Evolutionary conservation across 2,888 invertebrate species (phyloP), one percentile per base, ranked within the genome.

Genomic region (Archips xylosteana): DNA sequence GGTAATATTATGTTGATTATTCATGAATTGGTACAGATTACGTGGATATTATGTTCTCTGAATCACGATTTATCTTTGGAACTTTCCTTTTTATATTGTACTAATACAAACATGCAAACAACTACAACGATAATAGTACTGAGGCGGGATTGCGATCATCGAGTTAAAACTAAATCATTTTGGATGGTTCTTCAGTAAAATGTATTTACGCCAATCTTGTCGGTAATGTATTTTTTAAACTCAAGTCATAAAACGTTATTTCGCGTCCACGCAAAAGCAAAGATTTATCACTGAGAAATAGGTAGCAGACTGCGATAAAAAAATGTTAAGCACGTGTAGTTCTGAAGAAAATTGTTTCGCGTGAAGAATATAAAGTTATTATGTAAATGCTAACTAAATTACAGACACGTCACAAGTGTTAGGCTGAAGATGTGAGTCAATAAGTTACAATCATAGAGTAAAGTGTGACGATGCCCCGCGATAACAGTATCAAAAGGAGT

Each of bases 131-230:
- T 78, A 79, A 86, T 81, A 86, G 88, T 83, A 87, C 75, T 82
- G 79, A 87, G 86, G 92, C 92, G 94, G 93, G 94, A 92, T 88
- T 94, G 94, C 94, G 94, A 94, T 92, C 93, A 94, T 94, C 94
- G 93, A 87, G 88, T 89, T 85, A 77, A 59, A 60, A 15, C 78
- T 79, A 80, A 78, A 70, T 76, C 66, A 65, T 61, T 75, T 70
- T 69, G 75, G 75, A 77, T 77, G 77, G 78, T 79, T 77, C 75
- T 71, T 76, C 71, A 74, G 76, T 69, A 69, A 70, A 75, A 78
- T 71, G 75, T 73, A 60, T 77, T 69, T 66, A 74, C 74, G 76
- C 76, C 74, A 76, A 71, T 78, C 74, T 76, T 70, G 34, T 64
- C 75, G 74, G 65, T 76, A 71, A 65, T 65, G 47, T n/a, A 70